A percentile compares a stretch with the other conserved stretches of the same genome.
These are phyloP conservation scores for Cerastis rubricosa DNA, from an alignment of 2,888 invertebrate genomes.

Conservation along the genomic window DNA sequence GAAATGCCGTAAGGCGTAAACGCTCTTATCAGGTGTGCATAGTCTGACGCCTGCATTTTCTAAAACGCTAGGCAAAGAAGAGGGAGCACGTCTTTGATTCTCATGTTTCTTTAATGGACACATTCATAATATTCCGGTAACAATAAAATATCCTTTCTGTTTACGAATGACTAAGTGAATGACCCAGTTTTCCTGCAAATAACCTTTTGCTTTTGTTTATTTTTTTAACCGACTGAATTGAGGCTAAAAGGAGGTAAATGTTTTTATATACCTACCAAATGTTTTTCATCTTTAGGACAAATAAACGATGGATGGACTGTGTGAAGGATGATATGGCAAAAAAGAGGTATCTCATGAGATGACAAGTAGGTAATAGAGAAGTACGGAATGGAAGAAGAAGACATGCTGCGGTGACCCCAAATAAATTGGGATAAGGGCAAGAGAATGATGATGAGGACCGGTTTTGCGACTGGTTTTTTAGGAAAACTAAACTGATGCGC, in stretches of 20 bases:
- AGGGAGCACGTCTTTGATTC: neutral
- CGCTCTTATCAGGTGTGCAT: too few relatives aligned
- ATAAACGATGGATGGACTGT: too few relatives aligned
- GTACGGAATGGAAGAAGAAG: too few relatives aligned
- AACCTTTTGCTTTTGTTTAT: neutral
- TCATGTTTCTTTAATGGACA: constrained; percentile 4
- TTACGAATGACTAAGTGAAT: constrained; percentile 39
- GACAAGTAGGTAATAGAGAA: too few relatives aligned
- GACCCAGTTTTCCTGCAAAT: constrained; percentile 32
- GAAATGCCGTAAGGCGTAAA: too few relatives aligned
- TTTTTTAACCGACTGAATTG: neutral
- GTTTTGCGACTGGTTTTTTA: neutral
- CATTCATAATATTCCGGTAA: neutral
- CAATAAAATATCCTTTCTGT: constrained; percentile 28
- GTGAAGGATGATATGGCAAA: too few relatives aligned
- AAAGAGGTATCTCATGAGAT: too few relatives aligned
- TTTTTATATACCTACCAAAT: too few relatives aligned
- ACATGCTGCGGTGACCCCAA: too few relatives aligned
- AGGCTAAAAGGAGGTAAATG: neutral
- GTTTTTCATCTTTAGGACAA: neutral
- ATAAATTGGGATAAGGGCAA: too few relatives aligned
- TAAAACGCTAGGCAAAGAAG: neutral
- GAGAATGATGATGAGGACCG: too few relatives aligned
- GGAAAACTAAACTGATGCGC: neutral
- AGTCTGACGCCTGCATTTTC: neutral